Evolutionary conservation across 2,113 vertebrate species (phyloP).

Genomic region (Spea bombifrons): DNA sequence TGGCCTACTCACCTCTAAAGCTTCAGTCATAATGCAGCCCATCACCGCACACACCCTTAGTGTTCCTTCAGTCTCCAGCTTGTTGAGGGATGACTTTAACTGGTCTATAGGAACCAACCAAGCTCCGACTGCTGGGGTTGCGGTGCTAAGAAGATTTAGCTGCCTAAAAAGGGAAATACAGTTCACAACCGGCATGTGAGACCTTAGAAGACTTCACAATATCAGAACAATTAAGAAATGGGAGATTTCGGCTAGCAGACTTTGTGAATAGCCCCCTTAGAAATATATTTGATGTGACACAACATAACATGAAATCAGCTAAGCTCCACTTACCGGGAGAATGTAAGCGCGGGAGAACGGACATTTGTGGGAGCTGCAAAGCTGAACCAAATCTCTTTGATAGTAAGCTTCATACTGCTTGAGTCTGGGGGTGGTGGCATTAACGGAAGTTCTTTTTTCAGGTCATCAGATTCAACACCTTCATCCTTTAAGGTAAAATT

Average conservation of each 20-base stretch:
- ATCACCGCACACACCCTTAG: slow-evolving; percentile 92
- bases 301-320: neutral
- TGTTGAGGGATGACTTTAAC: slow-evolving; percentile 90
- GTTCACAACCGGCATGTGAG: neutral
- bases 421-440: slow-evolving; percentile 96
- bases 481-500: slow-evolving; percentile 76
- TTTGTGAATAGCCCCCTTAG: too few species aligned
- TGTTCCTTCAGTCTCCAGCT: slow-evolving; percentile 87
- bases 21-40: slow-evolving; percentile 98
- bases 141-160: slow-evolving; percentile 93
- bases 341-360: slow-evolving; percentile 79
- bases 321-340: slow-evolving; percentile 75
- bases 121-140: slow-evolving; percentile 91
- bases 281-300: too few species aligned
- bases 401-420: slow-evolving; percentile 96
- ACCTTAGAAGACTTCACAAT: too few species aligned
- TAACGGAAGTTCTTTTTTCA: slow-evolving; percentile 94
- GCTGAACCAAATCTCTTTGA: slow-evolving; percentile 98
- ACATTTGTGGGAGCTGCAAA: slow-evolving; percentile 97
- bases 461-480: slow-evolving; percentile 95
- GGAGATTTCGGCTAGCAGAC: too few species aligned
- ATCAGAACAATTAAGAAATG: neutral
- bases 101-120: slow-evolving; percentile 98
- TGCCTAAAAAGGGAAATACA: slow-evolving; percentile 68
- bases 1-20: slow-evolving; percentile 77